A percentile compares a stretch with the other conserved stretches of the same genome.
Conservation (phyloP, 2,888 invertebrate species). For the Thecophora atra region DNA sequence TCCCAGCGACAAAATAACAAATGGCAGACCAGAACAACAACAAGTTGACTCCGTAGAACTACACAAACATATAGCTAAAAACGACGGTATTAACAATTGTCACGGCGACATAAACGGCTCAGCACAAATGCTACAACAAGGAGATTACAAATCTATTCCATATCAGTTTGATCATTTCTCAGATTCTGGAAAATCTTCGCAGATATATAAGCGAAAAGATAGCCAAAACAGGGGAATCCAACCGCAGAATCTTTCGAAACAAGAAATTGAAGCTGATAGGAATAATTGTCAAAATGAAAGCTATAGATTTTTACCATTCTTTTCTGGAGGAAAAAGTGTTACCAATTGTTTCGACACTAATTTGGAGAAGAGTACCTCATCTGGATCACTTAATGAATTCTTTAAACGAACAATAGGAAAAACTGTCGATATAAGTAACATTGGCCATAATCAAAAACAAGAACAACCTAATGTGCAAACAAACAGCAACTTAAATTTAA, state of each 20-base stretch:
- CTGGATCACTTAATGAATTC: slow-evolving; percentile 60
- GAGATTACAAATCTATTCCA: slow-evolving; percentile 45
- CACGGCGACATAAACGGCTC: slow-evolving; percentile 1
- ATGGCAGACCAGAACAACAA: slow-evolving; percentile 33
- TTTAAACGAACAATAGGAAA: slow-evolving; percentile 57
- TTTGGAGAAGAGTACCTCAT: slow-evolving; percentile 49
- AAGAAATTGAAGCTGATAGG: slow-evolving; percentile 5
- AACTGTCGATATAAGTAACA: slow-evolving; percentile 39
- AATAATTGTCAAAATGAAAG: slow-evolving; percentile 39
- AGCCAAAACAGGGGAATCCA: slow-evolving; percentile 19
- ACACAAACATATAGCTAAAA: slow-evolving; percentile 34
- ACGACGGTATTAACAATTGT: slow-evolving; percentile 39
- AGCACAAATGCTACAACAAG: background rate
- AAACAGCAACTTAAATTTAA: slow-evolving; percentile 40
- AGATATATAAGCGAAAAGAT: background rate
- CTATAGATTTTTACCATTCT: slow-evolving; percentile 48
- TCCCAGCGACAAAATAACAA: slow-evolving; percentile 40
- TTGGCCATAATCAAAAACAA: slow-evolving; percentile 1
- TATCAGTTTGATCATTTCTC: slow-evolving; percentile 51
- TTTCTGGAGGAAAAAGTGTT: slow-evolving; percentile 38
- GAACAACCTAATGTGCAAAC: slow-evolving; percentile 11
- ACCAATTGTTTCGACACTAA: slow-evolving; percentile 31
- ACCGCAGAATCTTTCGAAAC: slow-evolving; percentile 31
- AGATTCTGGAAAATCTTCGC: slow-evolving; percentile 34
- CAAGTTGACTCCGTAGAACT: slow-evolving; percentile 35